Evolutionary conservation across 2,888 invertebrate species (phyloP).

Genomic region (Dioctria linearis): DNA sequence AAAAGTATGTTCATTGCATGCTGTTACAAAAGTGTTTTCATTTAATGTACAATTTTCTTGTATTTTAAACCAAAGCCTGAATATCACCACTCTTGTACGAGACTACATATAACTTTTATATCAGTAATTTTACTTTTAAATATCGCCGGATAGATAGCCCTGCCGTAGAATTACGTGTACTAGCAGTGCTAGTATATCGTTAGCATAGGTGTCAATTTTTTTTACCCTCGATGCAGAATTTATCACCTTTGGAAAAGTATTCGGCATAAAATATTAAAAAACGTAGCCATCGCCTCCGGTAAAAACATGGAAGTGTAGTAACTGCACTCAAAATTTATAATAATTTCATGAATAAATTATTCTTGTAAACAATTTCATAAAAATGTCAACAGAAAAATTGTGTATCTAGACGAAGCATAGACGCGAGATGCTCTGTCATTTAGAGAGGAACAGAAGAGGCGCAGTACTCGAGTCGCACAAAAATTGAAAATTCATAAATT

Average conservation of each 20-base stretch:
- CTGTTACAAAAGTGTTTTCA: too few species aligned
- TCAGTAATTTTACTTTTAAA: too few species aligned
- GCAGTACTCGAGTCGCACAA: constrained; percentile 30
- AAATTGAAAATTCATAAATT: constrained; percentile 48
- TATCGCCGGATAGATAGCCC: too few species aligned
- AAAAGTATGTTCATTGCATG: too few species aligned
- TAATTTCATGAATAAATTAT: constrained; percentile 39
- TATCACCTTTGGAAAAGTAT: not conserved
- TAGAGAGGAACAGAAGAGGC: not conserved
- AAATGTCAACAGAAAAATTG: constrained; percentile 42
- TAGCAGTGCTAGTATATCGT: too few species aligned
- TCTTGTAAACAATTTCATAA: constrained; percentile 49
- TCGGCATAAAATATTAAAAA: constrained; percentile 22
- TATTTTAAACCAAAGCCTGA: too few species aligned
- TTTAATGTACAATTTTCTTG: too few species aligned
- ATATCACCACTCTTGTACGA: too few species aligned
- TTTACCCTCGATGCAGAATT: not conserved
- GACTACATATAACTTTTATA: too few species aligned
- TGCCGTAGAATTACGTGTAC: too few species aligned
- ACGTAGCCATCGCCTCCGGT: not conserved
- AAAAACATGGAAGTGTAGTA: too few species aligned
- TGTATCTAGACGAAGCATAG: constrained; percentile 5
- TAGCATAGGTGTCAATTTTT: too few species aligned
- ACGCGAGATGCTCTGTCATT: not conserved
- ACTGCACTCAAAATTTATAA: constrained; percentile 11